Evolutionary conservation across 2,888 invertebrate species (phyloP).

Genomic region (Biston stratarius): DNA sequence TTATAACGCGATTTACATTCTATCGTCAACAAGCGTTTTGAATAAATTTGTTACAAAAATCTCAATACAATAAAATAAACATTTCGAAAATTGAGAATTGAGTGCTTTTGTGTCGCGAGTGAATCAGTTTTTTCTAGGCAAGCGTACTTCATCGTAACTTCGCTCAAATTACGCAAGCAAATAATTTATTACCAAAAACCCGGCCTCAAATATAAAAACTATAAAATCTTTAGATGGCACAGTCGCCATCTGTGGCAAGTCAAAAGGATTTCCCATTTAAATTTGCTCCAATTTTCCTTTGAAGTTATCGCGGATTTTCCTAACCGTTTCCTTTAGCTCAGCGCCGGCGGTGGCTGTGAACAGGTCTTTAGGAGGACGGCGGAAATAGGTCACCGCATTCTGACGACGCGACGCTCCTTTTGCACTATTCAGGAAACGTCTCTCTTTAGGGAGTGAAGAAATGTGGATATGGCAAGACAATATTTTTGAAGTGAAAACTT

Average conservation of each 20-base stretch:
- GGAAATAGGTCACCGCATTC: conserved; percentile 68
- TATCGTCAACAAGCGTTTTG: too few species aligned
- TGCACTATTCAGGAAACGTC: conserved; percentile 57
- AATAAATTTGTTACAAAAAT: too few species aligned
- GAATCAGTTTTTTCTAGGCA: too few species aligned
- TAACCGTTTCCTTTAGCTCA: conserved; percentile 2
- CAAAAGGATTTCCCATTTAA: conserved; percentile 18
- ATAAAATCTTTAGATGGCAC: conserved; percentile 3
- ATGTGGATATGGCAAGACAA: conserved; percentile 45
- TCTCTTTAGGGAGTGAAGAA: conserved; percentile 43
- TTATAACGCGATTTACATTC: too few species aligned
- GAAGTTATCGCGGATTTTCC: conserved; percentile 12
- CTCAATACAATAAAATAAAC: too few species aligned
- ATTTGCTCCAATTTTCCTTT: conserved; percentile 17
- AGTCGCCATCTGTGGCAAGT: not conserved
- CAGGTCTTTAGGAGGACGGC: conserved; percentile 16
- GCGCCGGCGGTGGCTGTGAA: conserved; percentile 13
- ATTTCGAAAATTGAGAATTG: too few species aligned
- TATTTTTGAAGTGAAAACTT: too few species aligned
- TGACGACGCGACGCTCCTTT: conserved; percentile 70
- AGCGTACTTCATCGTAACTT: too few species aligned
- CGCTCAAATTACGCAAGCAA: too few species aligned
- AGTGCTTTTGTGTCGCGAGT: too few species aligned
- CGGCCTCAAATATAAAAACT: too few species aligned
- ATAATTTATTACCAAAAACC: too few species aligned